phyloP scores from a whole-genome alignment of 2,888 invertebrate genomes.

The Drosophila kuntzei region DNA sequence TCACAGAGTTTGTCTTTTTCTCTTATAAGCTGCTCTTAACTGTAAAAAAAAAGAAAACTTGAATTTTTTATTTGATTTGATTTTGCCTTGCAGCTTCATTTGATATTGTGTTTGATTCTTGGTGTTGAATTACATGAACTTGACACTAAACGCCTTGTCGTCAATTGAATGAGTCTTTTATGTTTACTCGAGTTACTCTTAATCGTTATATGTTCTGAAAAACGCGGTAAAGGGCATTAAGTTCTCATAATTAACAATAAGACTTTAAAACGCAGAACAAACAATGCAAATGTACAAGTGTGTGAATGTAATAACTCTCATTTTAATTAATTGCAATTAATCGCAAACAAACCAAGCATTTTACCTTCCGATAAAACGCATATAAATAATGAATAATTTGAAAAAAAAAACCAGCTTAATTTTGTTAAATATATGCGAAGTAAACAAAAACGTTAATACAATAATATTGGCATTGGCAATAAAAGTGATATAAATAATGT shows the following conservation, averaged over 20 bases:
- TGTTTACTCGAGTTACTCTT: slow-evolving; percentile 7
- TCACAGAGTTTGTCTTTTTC: slow-evolving; percentile 25
- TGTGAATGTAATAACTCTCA: slow-evolving; percentile 4
- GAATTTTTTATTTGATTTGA: slow-evolving; percentile 35
- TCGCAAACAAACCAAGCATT: slow-evolving; percentile 43
- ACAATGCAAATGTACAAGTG: background rate
- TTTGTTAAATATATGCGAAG: slow-evolving; percentile 22
- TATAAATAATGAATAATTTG: slow-evolving; percentile 36
- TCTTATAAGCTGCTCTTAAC: slow-evolving; percentile 47
- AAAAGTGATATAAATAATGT: slow-evolving; percentile 21
- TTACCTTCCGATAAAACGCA: no score
- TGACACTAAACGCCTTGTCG: slow-evolving; percentile 51
- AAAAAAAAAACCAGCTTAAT: slow-evolving; percentile 41
- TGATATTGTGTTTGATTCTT: slow-evolving; percentile 31
- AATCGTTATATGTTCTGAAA: slow-evolving; percentile 4
- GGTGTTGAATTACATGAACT: slow-evolving; percentile 59
- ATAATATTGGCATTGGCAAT: background rate
- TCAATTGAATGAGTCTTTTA: slow-evolving; percentile 27
- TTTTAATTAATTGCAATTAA: slow-evolving; percentile 44
- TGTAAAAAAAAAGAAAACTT: background rate
- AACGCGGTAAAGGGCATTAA: slow-evolving; percentile 22
- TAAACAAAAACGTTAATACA: background rate
- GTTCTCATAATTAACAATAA: slow-evolving; percentile 36
- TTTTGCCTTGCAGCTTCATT: slow-evolving; percentile 27
- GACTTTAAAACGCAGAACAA: slow-evolving; percentile 15